These are phyloP conservation scores for Trochalopteron elliotii DNA, from an alignment of 2,113 vertebrate species.

Conservation along the genomic window DNA sequence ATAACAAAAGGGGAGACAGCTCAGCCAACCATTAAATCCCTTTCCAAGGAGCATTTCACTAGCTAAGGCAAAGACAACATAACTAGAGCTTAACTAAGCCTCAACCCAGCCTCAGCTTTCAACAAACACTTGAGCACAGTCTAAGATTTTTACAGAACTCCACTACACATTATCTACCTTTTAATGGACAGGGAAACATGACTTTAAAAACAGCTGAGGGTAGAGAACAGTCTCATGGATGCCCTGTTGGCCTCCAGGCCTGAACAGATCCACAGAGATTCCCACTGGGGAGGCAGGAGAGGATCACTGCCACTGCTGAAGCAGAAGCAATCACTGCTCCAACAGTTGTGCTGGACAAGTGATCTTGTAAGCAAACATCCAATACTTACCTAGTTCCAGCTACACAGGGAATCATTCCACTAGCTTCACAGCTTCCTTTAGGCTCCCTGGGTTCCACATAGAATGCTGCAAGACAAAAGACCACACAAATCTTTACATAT, in stretches of 20 bases:
- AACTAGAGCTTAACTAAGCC: neutral
- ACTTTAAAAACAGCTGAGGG: neutral
- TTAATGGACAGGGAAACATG: neutral
- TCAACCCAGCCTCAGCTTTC: neutral
- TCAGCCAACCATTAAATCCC: neutral
- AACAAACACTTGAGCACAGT: neutral
- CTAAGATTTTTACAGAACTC: neutral
- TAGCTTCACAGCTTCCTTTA: neutral
- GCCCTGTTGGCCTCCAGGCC: neutral
- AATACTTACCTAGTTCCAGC: conserved; percentile 36
- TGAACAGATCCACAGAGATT: neutral
- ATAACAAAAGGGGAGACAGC: neutral
- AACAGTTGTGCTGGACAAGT: neutral
- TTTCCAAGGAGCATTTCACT: neutral
- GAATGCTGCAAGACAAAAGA: conserved; percentile 45
- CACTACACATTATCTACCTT: neutral
- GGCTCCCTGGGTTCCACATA: conserved; percentile 13
- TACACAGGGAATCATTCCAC: conserved; percentile 37
- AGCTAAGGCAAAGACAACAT: neutral
- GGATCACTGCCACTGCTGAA: neutral
- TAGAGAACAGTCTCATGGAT: neutral
- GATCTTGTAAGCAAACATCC: neutral
- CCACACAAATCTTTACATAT: neutral
- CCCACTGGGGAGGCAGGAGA: fast-evolving
- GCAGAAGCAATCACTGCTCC: neutral